Evolutionary conservation across 1,140 invertebrate species (phyloP).

Genomic region (Brachionus sp.): DNA sequence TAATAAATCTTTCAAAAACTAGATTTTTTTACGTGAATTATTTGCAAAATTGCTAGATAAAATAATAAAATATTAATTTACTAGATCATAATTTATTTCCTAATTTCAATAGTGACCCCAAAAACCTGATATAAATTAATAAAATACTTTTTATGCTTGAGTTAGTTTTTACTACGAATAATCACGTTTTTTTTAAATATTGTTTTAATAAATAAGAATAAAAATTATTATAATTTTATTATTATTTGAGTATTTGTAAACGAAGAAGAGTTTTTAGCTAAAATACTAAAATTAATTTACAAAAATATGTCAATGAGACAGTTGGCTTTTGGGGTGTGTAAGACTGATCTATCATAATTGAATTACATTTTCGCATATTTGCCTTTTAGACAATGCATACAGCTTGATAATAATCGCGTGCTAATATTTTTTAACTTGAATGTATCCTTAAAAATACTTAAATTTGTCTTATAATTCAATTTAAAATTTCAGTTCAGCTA

Average conservation of each 20-base stretch:
- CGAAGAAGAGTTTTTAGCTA: not conserved
- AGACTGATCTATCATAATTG: not conserved
- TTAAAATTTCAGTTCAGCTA: no score
- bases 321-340: not conserved
- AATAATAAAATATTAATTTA: not conserved
- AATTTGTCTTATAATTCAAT: not conserved
- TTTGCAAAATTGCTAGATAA: not conserved
- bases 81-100: not conserved
- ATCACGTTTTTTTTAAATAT: not conserved
- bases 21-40: not conserved
- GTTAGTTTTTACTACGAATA: not conserved
- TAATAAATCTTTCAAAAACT: not conserved
- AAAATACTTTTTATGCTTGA: not conserved
- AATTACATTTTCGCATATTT: not conserved
- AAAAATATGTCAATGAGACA: not conserved
- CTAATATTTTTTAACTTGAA: not conserved
- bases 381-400: not conserved
- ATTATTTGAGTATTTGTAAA: not conserved
- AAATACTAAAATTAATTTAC: not conserved
- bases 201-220: not conserved
- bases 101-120: not conserved
- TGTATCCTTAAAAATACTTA: no score
- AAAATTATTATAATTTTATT: constrained; percentile 6
- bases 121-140: not conserved
- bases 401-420: not conserved